Base-by-base conservation (phyloP, 2,797 vertebrate species). In the Craterocephalus amniculus region DNA sequence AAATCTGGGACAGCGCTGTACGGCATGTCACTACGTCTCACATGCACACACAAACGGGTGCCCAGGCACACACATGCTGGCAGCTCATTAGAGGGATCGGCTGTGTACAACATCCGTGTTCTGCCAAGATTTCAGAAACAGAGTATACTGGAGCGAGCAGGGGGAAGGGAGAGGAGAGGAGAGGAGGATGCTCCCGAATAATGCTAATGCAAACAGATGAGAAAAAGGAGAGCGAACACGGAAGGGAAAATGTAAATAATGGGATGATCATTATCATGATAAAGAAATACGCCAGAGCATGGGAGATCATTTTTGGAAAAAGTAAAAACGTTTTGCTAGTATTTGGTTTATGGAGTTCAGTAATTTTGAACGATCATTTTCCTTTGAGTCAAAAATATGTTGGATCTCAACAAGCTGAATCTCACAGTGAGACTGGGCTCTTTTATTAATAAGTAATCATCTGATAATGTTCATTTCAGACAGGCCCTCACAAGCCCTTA, bases 51-150 rank as follows among this genome's bases (percentile, higher is more conserved):
- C 66, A 65, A 58, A 61, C 60, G 68, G 70, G 51, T 18, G 35
- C 73, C 45, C 34, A 59, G 40, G 32, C 61, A 6, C 70, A 64
- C 62, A 71, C 71, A 60, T 51, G 43, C 52, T 84, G 84, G 84
- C 81, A 87, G 76, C 85, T 88, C 86, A 85, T 89, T 87, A 87
- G 76, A 88, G 85, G 76, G 73, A 84, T 74, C 38, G 20, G 75
- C 74, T 68, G 76, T 63, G 72, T 73, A 81, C 58, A 72, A 74
- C 85, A 71, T 78, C 54, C 26, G 65, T 75, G 72, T 74, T 79
- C 79, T 89, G 87, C 80, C 85, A 90, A 61, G 59, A 67, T 78
- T 79, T 81, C 63, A 79, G 63, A 63, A 74, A 76, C 63, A 65
- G 74, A 82, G 80, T 65, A 65, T 63, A 75, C 35, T 52, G 43